Evolutionary conservation across 2,888 invertebrate genomes (phyloP).

Genomic region (Drosophila kuntzei): DNA sequence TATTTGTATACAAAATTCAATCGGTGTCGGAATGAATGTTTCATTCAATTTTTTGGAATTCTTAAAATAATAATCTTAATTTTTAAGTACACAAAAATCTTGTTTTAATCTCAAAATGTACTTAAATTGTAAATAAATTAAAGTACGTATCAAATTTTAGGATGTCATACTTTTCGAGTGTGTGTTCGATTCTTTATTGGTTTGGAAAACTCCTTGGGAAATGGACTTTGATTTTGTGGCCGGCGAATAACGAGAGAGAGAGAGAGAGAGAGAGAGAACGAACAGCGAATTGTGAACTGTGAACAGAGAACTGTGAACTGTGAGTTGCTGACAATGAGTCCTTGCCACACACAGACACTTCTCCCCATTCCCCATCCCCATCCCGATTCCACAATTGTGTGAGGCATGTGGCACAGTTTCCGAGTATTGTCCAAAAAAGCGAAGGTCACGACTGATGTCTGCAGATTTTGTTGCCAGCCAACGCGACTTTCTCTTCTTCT

Average conservation of each 20-base stretch:
- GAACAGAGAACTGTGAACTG: slow-evolving; percentile 2
- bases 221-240: slow-evolving; percentile 8
- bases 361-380: not conserved
- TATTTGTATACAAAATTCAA: too few relatives aligned
- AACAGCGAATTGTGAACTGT: slow-evolving; percentile 13
- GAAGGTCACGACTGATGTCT: slow-evolving; percentile 52
- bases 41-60: too few relatives aligned
- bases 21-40: too few relatives aligned
- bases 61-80: too few relatives aligned
- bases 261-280: too few relatives aligned
- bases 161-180: too few relatives aligned
- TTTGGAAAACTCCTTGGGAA: slow-evolving; percentile 33
- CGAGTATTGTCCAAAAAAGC: slow-evolving; percentile 46
- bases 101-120: too few relatives aligned
- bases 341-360: not conserved
- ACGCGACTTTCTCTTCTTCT: slow-evolving; percentile 23
- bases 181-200: slow-evolving; percentile 40
- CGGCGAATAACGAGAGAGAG: not conserved
- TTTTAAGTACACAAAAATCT: too few relatives aligned
- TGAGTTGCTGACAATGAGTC: slow-evolving; percentile 3
- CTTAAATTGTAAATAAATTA: too few relatives aligned
- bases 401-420: slow-evolving; percentile 62
- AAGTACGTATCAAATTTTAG: too few relatives aligned
- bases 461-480: slow-evolving; percentile 42
- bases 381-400: not conserved